Evolutionary conservation across 92 coral and sea anemone species (phyloP), one percentile per base, ranked within the genome.

Genomic region (Siderastrea siderea): DNA sequence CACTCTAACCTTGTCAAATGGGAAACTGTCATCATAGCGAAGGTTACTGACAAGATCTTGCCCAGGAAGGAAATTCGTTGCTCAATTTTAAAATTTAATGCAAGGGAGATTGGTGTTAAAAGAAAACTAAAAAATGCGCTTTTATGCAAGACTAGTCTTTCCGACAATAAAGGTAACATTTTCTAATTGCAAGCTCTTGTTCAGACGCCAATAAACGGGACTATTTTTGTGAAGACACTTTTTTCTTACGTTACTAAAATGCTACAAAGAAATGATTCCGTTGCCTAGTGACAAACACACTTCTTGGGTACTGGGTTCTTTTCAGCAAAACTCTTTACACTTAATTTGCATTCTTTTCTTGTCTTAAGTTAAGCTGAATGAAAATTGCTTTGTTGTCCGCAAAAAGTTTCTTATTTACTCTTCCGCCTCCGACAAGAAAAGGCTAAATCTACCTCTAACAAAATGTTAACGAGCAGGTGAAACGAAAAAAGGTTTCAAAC

Each of bases 271-370:
- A 52, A 84, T 74, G 17, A 68, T 43, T 54, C 60, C 54, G 73
- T 84, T 63, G 65, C 81, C 43, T 15, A 44, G 87, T 15, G 49
- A 51, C 87, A 6, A 74, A 62, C 46, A 61, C 80, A 74, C 62
- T 71, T 54, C 61, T 7, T 5, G n/a, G 14, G n/a, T 2, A 6
- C 15, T 38, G 57, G 16, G 47, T 49, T 43, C 26, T 17, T 3
- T 52, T 53, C 44, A 13, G 9, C 75, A 15, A 47, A 46, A 15
- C 47, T 47, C 49, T 1, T 5, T 17, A 46, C 17, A 63, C 71
- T 48, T 19, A 77, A 49, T 63, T 50, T 43, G 8, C 62, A 65
- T 50, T 66, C n/a, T 47, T 26, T 50, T 49, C 17, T 51, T 15
- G 50, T 9, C 38, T 62, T 61, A 47, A 51, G 51, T 81, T 11